Percentiles rank a stretch among this genome's conserved stretches.
These are phyloP conservation scores for Lanius collurio DNA, from an alignment of 2,113 vertebrate species.

Conservation along the genomic window DNA sequence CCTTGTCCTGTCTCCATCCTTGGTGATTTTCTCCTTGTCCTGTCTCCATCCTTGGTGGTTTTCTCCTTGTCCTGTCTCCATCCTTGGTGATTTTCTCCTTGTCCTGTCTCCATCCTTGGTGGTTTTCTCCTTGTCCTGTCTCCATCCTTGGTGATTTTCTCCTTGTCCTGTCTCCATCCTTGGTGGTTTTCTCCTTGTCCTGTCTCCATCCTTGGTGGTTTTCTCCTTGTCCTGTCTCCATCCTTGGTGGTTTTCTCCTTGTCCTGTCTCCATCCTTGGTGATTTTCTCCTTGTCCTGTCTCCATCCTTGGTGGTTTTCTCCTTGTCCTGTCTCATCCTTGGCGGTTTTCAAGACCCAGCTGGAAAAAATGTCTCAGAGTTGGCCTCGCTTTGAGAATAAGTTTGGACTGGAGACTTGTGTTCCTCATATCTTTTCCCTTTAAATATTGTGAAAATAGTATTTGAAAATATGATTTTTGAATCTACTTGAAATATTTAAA, in stretches of 20 bases:
- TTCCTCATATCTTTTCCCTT: background rate
- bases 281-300: background rate
- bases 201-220: background rate
- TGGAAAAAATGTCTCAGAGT: background rate
- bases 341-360: background rate
- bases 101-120: no score
- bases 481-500: background rate
- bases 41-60: accelerated
- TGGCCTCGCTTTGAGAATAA: background rate
- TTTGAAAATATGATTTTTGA: background rate
- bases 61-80: background rate
- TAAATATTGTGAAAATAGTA: background rate
- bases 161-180: accelerated
- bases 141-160: background rate
- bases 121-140: background rate
- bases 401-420: background rate
- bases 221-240: background rate
- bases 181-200: background rate
- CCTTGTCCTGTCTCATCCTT: background rate
- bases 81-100: no score
- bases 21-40: background rate
- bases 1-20: background rate
- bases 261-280: no score
- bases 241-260: background rate
- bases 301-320: background rate